Conservation (phyloP, 2,888 invertebrate species). For the Sarcophaga subvicina region DNA sequence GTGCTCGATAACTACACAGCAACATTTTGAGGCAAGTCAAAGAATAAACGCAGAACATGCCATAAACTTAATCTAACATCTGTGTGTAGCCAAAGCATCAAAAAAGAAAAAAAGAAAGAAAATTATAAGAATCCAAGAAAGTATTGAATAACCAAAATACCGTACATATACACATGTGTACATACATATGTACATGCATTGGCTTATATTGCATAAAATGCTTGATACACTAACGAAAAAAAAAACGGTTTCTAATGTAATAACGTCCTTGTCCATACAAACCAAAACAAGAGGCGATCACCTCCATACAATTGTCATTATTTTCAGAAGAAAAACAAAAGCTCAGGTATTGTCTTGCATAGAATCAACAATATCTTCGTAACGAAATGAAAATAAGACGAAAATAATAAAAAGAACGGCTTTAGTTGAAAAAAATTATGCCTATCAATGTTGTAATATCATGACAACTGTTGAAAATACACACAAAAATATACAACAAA, state of each 20-base stretch:
- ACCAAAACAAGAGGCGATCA: slow-evolving; percentile 1
- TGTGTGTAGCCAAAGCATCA: neutral
- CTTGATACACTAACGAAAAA: neutral
- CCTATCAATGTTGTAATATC: slow-evolving; percentile 65
- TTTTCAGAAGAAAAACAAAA: neutral
- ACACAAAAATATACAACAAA: slow-evolving; percentile 30
- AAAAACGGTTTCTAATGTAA: slow-evolving; percentile 57
- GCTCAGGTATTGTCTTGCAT: neutral
- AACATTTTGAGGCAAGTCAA: neutral
- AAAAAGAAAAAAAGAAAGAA: neutral
- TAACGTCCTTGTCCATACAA: slow-evolving; percentile 64
- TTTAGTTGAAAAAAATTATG: slow-evolving; percentile 53
- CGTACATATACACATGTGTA: too few species aligned
- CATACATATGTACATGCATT: neutral
- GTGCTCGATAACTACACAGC: neutral
- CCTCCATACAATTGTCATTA: slow-evolving; percentile 27
- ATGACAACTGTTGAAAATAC: slow-evolving; percentile 61
- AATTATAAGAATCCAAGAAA: neutral
- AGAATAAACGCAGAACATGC: neutral
- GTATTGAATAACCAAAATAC: neutral
- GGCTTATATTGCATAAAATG: slow-evolving; percentile 37
- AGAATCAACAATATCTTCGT: neutral
- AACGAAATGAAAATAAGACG: neutral
- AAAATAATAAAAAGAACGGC: neutral
- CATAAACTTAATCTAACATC: slow-evolving; percentile 55